Evolutionary conservation across 2,888 invertebrate species (phyloP).

Genomic region (Panopea generosa): DNA sequence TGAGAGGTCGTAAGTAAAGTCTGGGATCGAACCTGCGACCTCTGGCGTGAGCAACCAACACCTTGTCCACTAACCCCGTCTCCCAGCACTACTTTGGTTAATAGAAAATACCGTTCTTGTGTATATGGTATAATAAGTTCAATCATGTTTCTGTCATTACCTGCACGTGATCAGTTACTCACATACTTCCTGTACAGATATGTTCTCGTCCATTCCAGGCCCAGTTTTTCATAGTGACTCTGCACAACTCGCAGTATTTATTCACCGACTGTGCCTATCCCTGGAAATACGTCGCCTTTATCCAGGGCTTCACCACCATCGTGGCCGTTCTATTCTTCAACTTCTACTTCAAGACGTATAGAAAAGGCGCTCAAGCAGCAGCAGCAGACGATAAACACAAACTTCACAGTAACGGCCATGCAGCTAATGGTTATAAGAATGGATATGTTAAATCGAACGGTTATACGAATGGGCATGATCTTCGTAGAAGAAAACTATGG

Average conservation of each 20-base stretch:
- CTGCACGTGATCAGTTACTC: too few species aligned
- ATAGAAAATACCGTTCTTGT: too few species aligned
- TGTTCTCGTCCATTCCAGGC: slow-evolving; percentile 40
- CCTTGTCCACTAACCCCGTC: too few species aligned
- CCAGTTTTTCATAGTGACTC: slow-evolving; percentile 59
- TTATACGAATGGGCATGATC: slow-evolving; percentile 8
- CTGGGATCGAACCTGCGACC: too few species aligned
- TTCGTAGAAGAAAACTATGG: too few species aligned
- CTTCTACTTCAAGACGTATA: slow-evolving; percentile 58
- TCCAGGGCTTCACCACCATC: slow-evolving; percentile 46
- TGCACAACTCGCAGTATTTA: slow-evolving; percentile 55
- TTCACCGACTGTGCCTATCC: slow-evolving; percentile 47
- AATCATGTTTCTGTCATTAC: too few species aligned
- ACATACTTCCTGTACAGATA: too few species aligned
- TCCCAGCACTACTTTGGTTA: too few species aligned
- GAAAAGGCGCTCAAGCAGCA: not conserved
- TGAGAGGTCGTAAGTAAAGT: too few species aligned
- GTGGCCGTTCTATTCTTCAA: slow-evolving; percentile 53
- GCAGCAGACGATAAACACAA: too few species aligned
- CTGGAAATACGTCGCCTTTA: slow-evolving; percentile 44
- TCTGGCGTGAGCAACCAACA: too few species aligned
- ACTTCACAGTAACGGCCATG: slow-evolving; percentile 6
- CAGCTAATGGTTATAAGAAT: not conserved
- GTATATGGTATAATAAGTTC: too few species aligned
- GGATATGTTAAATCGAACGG: slow-evolving; percentile 6